Base-by-base conservation (phyloP, 2,888 invertebrate genomes). In the Protodeltote pygarga region DNA sequence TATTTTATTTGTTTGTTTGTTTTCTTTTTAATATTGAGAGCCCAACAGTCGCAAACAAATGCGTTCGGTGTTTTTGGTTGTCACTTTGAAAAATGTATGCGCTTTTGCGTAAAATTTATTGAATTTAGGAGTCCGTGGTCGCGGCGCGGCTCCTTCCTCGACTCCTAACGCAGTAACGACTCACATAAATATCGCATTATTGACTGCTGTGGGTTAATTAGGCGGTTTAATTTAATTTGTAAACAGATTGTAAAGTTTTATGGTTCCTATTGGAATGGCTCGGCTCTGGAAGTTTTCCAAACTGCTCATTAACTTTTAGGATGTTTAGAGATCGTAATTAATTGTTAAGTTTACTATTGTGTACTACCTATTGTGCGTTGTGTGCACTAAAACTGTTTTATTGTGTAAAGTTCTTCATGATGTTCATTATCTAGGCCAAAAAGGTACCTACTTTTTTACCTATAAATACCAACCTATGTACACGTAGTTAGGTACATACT, bases 231-330 rank as follows among this genome's bases (percentile, higher is more conserved):
- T 51, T 51, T 33, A 33, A 34, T 59, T 64, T 45, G 47, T 65
- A 68, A 65, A 68, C 52, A 64, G 38, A 48, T 41, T 21, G 28
- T 68, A 65, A 65, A 68, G 32, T 37, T 49, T 60, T 20, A 65
- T 28, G 29, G 21, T 46, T 55, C 45, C 52, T 20, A 65, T 60
- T 60, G 40, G 57, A 57, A 65, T 46, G 42, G 15, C 5, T 40
- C 44, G 42, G 15, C 5, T 40, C 44, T 68, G 69, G 65, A 65
- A 23, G 37, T 20, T 29, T 14, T 54, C 65, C 69, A 60, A 54
- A 63, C 23, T 29, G 15, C 34, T 52, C 40, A 52, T 59, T 64
- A 64, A 29, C 35, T 44, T 49, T 39, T 32, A 51, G 64, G 51
- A 52, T 65, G 60, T 68, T 54, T 54, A 49, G 6, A 13, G 32